Evolutionary conservation across 2,797 vertebrate species (phyloP), one percentile per base, ranked within the genome.

Genomic region (Ptychobarbus kaznakovi): DNA sequence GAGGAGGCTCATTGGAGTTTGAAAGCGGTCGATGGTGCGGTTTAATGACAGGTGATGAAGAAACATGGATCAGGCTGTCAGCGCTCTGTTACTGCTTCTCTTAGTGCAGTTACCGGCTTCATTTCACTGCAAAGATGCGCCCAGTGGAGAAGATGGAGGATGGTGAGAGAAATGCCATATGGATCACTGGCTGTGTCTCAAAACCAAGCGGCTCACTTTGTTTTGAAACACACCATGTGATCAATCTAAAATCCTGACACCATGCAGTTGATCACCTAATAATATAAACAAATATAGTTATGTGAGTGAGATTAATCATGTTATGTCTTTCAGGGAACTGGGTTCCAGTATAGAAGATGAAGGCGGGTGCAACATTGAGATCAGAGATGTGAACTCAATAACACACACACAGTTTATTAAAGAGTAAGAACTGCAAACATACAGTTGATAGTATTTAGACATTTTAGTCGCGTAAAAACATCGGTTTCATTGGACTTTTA

Each of bases 291-390:
- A 53, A 53, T 20, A 46, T 13, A 51, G 16, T 16, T 18, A 16
- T 18, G 18, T 10, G 53, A 56, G 7, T 9, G 53, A 56, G 53
- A 16, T 65, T 7, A 32, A 65, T n/a, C n/a, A n/a, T 44, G 25
- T 16, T 42, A 58, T 49, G n/a, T 63, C 11, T 77, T 81, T 51
- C 44, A 89, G 86, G 86, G 82, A 42, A 11, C 40, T 82, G 63
- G 69, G 83, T 3, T 82, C 46, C 16, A 87, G 86, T 80, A 51
- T 90, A 1, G 13, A n/a, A 44, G 84, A 87, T 53, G 89, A 90
- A 82, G 89, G 89, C 3, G n/a, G 28, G 35, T 90, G 87, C 80
- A 89, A 85, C 84, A 77, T 87, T 35, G 87, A 90, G 16, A 22
- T 90, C 53, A 74, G 70, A 83, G 87, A 90, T n/a, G 79, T 74